Evolutionary conservation across 2,113 vertebrate genomes (phyloP).

Genomic region (Barbus barbus): DNA sequence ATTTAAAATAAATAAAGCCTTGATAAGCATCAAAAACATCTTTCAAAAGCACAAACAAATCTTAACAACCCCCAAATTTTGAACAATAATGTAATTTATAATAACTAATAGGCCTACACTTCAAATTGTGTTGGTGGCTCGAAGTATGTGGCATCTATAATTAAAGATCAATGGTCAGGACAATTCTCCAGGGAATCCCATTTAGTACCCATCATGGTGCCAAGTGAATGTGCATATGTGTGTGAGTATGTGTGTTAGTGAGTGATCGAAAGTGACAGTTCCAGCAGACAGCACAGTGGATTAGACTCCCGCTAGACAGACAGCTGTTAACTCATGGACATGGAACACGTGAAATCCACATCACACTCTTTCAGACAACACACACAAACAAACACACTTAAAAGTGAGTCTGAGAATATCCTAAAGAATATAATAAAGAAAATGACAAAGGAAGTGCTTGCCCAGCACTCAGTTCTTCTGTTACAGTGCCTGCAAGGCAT

Average conservation of each 20-base stretch:
- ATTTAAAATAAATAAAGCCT: no score
- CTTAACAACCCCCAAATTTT: no score
- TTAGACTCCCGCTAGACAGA: not conserved
- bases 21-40: no score
- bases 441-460: not conserved
- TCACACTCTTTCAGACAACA: not conserved
- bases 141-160: not conserved
- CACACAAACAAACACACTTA: not conserved
- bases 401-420: not conserved
- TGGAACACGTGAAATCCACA: not conserved
- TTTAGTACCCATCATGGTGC: constrained; percentile 11
- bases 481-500: not conserved
- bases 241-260: not conserved
- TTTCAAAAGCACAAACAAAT: no score
- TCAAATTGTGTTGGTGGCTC: not conserved
- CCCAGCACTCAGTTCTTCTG: not conserved
- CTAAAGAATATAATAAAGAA: not conserved
- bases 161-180: constrained; percentile 21
- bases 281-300: constrained; percentile 17
- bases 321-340: not conserved
- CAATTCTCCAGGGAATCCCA: not conserved
- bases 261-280: not conserved
- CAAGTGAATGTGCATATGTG: not conserved
- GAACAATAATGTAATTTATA: not conserved
- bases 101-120: not conserved